phyloP scores from a whole-genome alignment of 1,140 invertebrate genomes.

The Lucilia cuprina region DNA sequence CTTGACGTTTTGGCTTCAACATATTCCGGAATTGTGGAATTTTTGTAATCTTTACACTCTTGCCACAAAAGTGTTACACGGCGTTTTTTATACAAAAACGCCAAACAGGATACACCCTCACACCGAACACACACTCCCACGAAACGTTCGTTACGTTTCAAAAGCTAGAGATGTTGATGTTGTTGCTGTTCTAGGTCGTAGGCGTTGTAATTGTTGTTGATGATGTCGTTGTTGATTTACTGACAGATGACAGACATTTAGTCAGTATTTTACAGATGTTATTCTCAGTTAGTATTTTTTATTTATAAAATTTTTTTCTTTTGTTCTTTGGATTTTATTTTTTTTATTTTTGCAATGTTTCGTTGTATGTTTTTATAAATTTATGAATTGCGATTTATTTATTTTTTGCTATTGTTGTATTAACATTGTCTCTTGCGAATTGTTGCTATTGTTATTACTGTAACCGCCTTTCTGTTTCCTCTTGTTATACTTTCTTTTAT shows the following conservation, averaged over 20 bases:
- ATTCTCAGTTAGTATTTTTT: neutral
- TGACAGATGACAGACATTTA: neutral
- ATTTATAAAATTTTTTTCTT: too few species aligned
- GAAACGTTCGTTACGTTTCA: constrained; percentile 7
- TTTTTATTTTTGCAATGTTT: too few species aligned
- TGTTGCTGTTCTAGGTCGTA: neutral
- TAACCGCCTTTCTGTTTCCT: too few species aligned
- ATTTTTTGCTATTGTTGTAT: too few species aligned
- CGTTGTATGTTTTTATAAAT: too few species aligned
- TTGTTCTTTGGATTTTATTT: too few species aligned
- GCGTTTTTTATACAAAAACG: neutral
- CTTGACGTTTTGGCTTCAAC: constrained; percentile 61
- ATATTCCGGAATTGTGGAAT: constrained; percentile 51
- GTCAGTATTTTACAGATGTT: neutral
- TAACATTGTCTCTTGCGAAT: too few species aligned
- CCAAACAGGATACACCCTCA: neutral
- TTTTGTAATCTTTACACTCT: constrained; percentile 34
- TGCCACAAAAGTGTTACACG: neutral
- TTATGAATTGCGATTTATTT: too few species aligned
- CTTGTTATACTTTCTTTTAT: too few species aligned
- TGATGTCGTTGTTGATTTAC: neutral
- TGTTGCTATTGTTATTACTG: too few species aligned
- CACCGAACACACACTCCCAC: neutral
- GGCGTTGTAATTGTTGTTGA: neutral
- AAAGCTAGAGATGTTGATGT: neutral